Percentiles rank a stretch among this genome's conserved stretches.
Conservation (phyloP, 92 coral and sea anemone species). For the Phenganax stokvisi region DNA sequence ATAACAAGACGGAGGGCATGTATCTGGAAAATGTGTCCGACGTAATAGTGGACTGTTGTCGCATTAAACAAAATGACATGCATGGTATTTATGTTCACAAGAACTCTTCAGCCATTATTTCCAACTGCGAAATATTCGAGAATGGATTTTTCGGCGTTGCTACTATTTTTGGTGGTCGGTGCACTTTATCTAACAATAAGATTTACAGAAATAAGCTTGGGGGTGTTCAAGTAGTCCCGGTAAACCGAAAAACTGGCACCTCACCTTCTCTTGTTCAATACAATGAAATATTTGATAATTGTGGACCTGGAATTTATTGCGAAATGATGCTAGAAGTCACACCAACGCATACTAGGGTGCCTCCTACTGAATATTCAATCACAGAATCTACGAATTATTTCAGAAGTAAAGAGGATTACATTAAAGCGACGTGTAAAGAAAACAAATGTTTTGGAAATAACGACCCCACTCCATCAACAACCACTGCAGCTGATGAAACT, state of each 20-base stretch:
- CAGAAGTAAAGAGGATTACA: background rate
- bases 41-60: background rate
- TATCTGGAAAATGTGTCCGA: background rate
- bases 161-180: background rate
- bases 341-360: background rate
- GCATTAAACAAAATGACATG: background rate
- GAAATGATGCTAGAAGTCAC: slow-evolving; percentile 14
- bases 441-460: background rate
- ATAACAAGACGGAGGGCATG: background rate
- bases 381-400: background rate
- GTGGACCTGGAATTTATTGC: slow-evolving; percentile 24
- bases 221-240: slow-evolving; percentile 15
- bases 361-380: background rate
- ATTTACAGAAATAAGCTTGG: background rate
- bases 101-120: background rate
- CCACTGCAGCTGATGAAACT: background rate
- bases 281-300: slow-evolving; percentile 35
- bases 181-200: background rate
- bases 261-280: slow-evolving; percentile 19
- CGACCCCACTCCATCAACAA: background rate
- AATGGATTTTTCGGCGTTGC: background rate
- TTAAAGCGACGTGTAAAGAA: slow-evolving; percentile 6
- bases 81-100: background rate
- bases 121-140: background rate
- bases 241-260: slow-evolving; percentile 6